Conservation (phyloP, 2,888 invertebrate species). For the Lydus trimaculatus region DNA sequence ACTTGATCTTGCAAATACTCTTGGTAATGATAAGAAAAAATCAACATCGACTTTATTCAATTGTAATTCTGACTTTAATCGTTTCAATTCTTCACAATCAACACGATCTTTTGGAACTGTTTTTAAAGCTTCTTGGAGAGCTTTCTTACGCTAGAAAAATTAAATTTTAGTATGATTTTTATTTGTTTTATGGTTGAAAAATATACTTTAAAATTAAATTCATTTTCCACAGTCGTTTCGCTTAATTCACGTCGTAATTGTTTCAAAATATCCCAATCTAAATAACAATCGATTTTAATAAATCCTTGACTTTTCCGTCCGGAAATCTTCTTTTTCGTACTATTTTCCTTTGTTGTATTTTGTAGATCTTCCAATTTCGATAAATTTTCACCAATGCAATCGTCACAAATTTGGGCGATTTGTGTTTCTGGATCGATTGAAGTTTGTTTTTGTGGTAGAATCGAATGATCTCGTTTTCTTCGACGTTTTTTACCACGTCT, state of each 20-base stretch:
- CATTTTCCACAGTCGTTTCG: slow-evolving; percentile 72
- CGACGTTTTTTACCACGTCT: slow-evolving; percentile 64
- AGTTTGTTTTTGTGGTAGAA: slow-evolving; percentile 52
- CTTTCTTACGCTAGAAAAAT: slow-evolving; percentile 69
- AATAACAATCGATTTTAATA: slow-evolving; percentile 57
- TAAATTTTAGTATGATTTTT: too few relatives aligned
- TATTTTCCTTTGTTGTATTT: slow-evolving; percentile 12
- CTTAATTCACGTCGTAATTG: slow-evolving; percentile 73
- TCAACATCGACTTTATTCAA: slow-evolving; percentile 64
- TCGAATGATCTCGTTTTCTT: slow-evolving; percentile 58
- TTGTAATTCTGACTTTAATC: slow-evolving; percentile 62
- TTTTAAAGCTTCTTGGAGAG: slow-evolving; percentile 73
- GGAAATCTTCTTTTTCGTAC: slow-evolving; percentile 11
- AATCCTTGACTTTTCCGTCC: too few relatives aligned
- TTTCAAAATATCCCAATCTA: slow-evolving; percentile 70
- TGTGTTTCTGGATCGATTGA: slow-evolving; percentile 74
- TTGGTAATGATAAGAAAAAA: slow-evolving; percentile 72
- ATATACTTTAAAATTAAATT: slow-evolving; percentile 71
- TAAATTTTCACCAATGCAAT: not conserved
- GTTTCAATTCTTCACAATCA: slow-evolving; percentile 63
- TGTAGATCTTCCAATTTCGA: not conserved
- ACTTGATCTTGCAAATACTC: slow-evolving; percentile 77
- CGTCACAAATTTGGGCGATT: slow-evolving; percentile 50
- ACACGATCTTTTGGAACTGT: slow-evolving; percentile 50
- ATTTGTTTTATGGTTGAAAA: too few relatives aligned